These are phyloP conservation scores for Ellobium chinense DNA, from an alignment of 2,888 invertebrate species.

Conservation along the genomic window DNA sequence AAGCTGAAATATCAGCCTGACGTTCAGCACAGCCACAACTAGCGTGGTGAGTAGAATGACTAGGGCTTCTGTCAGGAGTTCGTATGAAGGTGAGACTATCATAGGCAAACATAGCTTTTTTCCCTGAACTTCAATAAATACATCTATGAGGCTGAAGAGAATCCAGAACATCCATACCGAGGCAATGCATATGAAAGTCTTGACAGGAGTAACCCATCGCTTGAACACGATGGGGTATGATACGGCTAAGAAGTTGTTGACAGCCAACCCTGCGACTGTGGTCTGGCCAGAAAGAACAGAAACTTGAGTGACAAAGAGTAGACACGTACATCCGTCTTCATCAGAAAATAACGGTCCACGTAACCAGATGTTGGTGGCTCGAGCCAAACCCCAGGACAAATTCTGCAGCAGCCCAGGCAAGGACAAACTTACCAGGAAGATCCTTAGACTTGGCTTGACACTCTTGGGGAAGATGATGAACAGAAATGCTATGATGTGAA, in stretches of 20 bases:
- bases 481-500: slow-evolving; percentile 12
- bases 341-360: neutral
- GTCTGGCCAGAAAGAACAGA: slow-evolving; percentile 11
- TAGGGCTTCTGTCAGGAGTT: neutral
- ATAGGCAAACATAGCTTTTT: neutral
- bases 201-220: neutral
- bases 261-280: neutral
- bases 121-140: neutral
- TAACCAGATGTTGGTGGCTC: neutral
- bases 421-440: slow-evolving; percentile 20
- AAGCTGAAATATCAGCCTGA: neutral
- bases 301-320: neutral
- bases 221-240: slow-evolving; percentile 11
- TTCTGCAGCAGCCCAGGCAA: slow-evolving; percentile 18
- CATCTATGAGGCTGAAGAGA: neutral
- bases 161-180: slow-evolving; percentile 4
- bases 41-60: neutral
- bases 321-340: neutral
- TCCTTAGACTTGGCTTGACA: slow-evolving; percentile 17
- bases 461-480: slow-evolving; percentile 11
- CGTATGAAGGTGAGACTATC: neutral
- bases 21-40: neutral
- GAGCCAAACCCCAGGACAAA: slow-evolving; percentile 3
- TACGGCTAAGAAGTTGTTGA: slow-evolving; percentile 23
- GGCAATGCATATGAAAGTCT: neutral